Base-by-base conservation (phyloP, 1,140 invertebrate genomes). In the Archivesica marissinica region DNA sequence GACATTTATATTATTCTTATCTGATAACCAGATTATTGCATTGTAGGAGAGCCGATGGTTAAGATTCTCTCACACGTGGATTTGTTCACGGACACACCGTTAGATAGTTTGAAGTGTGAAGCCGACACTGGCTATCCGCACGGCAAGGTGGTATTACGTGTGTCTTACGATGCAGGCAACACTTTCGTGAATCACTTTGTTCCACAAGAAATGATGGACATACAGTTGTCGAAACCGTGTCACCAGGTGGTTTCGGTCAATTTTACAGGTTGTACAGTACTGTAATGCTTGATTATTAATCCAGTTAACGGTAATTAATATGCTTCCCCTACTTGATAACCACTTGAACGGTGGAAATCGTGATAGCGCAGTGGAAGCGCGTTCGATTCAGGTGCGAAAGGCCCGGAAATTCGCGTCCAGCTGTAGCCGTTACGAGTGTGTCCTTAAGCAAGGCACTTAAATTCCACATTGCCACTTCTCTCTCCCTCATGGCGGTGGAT, bases 81-180 rank as follows among this genome's bases (percentile, higher is more conserved):
- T 4, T 38, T 7, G 6, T 66, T 66, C 20, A 38, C 33, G 7
- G 9, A 59, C 23, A 28, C 25, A 17, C 2, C 61, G 2, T 47
- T 70, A 41, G 39, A 70, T 47, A n/a, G 17, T 23, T 7, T 70
- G 3, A 44, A 39, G 11, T 70, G 66, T 70, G 23, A 70, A 70
- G 66, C 66, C 1, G 39, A 70, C 33, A 6, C 25, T 6, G 66
- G 66, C 3, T 70, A 70, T 70, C 66, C 66, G 23, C 17, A 39
- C 23, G 66, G 66, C 11, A 28, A 70, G 30, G 13, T 70, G 23
- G 39, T 70, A 38, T 30, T 70, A 23, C 44, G 39, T 4, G 39
- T 70, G 1, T 44, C 23, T 4, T 28, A 70, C 30, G 38, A 70
- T 3, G 39, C 44, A n/a, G 39, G n/a, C 2, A 11, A 3, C 2